Evolutionary conservation across 92 coral and sea anemone genomes (phyloP).

Genomic region (Plumapathes pennacea): DNA sequence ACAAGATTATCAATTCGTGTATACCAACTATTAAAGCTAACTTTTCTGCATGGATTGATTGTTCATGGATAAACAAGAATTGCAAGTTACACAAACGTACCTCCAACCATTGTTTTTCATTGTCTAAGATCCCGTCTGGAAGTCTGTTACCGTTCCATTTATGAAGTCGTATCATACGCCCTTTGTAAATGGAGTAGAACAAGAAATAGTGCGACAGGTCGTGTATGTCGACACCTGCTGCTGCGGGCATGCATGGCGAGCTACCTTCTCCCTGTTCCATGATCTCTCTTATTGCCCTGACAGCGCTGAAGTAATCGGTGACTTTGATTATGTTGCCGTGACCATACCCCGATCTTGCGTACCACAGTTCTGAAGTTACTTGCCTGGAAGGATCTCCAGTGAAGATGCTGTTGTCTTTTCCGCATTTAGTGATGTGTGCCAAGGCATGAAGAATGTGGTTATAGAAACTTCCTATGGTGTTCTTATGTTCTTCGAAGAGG

Average conservation of each 20-base stretch:
- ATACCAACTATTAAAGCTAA: too few relatives aligned
- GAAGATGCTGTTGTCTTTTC: slow-evolving; percentile 56
- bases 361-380: slow-evolving; percentile 8
- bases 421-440: slow-evolving; percentile 51
- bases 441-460: slow-evolving; percentile 46
- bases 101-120: too few relatives aligned
- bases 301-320: slow-evolving; percentile 49
- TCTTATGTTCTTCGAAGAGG: slow-evolving; percentile 35
- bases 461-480: slow-evolving; percentile 74
- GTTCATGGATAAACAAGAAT: too few relatives aligned
- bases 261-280: slow-evolving; percentile 80
- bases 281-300: slow-evolving; percentile 57
- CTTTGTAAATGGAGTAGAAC: slow-evolving; percentile 64
- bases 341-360: too few relatives aligned
- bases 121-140: too few relatives aligned
- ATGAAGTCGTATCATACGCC: slow-evolving; percentile 41
- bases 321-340: slow-evolving; percentile 45
- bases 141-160: too few relatives aligned
- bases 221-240: slow-evolving; percentile 33
- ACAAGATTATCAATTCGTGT: too few relatives aligned
- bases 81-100: too few relatives aligned
- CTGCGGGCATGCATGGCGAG: slow-evolving; percentile 68
- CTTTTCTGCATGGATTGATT: too few relatives aligned
- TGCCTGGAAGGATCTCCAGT: slow-evolving; percentile 48
- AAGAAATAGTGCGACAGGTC: slow-evolving; percentile 73